Evolutionary conservation across 2,888 invertebrate species (phyloP), one percentile per base, ranked within the genome.

Genomic region (Pandemis heparana): DNA sequence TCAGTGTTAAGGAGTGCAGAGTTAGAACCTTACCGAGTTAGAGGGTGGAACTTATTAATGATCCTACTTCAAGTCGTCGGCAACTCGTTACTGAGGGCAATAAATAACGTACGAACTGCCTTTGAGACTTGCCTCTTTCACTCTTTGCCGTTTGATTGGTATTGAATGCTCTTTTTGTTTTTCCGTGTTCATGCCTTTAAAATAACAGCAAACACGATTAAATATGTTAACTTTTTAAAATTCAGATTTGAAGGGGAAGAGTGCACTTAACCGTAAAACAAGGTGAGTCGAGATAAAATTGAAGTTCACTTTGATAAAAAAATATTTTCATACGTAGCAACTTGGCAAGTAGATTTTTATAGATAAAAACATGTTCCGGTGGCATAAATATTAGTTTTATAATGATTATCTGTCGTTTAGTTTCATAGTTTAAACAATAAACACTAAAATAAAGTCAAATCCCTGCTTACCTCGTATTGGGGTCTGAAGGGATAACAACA

Each of bases 1-100:
- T 71, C 76, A 66, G 62, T 69, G 77, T 46, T 77, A 75, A 77
- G 71, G 71, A 59, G 61, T 71, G 67, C 72, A 75, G 77, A 84
- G 82, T 84, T 88, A 79, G 76, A 79, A 82, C 86, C 79, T 87
- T 88, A 81, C 82, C 78, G 76, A 81, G 77, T 79, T 74, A 59
- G 74, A 76, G 74, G 61, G 74, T 61, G 74, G 78, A 85, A 87
- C 87, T 90, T 90, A 91, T 91, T 90, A 91, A 90, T 89, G 90
- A 87, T 85, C 87, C 81, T 72, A 82, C 82, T 85, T 84, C 86
- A 87, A 89, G 85, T 87, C 79, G 82, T 83, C 80, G 85, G 83
- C 84, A 87, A 89, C 89, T 91, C 86, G 87, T 90, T 90, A 89
- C 85, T 80, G 79, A 76, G 5, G 74, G 85, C 86, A 85, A 90